Percentiles rank a stretch among this genome's conserved stretches.
These are phyloP conservation scores for Caenorhabditis becei DNA, from an alignment of 2,888 invertebrate species.

Conservation along the genomic window DNA sequence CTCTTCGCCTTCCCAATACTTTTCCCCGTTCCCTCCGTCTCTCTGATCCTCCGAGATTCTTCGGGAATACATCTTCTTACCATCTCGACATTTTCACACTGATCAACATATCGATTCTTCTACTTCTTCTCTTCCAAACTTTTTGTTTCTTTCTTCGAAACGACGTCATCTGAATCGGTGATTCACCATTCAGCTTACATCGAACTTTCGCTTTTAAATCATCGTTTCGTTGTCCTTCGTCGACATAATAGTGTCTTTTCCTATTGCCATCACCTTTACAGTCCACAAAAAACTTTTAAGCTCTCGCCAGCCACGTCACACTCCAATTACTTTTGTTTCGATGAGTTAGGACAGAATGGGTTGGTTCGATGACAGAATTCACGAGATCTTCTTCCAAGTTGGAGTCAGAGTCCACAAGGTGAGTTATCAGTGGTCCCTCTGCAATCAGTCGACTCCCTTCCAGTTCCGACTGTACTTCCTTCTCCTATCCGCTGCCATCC, in stretches of 20 bases:
- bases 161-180: conserved; percentile 27
- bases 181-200: conserved; percentile 14
- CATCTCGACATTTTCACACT: conserved; percentile 31
- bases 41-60: conserved; percentile 47
- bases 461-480: conserved; percentile 71
- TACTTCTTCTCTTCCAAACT: neutral
- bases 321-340: conserved; percentile 16
- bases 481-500: conserved; percentile 72
- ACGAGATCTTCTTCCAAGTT: conserved; percentile 72
- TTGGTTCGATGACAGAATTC: conserved; percentile 57
- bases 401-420: conserved; percentile 72
- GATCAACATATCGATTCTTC: conserved; percentile 29
- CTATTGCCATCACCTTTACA: neutral
- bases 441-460: neutral
- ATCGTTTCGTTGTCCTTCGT: conserved; percentile 10
- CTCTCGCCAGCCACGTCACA: conserved; percentile 5
- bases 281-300: neutral
- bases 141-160: conserved; percentile 13
- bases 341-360: conserved; percentile 54
- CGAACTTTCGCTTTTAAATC: conserved; percentile 11
- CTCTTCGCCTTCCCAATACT: conserved; percentile 31
- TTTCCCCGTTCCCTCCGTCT: conserved; percentile 26
- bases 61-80: conserved; percentile 12
- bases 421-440: neutral
- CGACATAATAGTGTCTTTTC: conserved; percentile 8